A percentile compares a stretch with the other conserved stretches of the same genome.
These are phyloP conservation scores for Lathamus discolor DNA, from an alignment of 2,113 vertebrate genomes.

Conservation along the genomic window DNA sequence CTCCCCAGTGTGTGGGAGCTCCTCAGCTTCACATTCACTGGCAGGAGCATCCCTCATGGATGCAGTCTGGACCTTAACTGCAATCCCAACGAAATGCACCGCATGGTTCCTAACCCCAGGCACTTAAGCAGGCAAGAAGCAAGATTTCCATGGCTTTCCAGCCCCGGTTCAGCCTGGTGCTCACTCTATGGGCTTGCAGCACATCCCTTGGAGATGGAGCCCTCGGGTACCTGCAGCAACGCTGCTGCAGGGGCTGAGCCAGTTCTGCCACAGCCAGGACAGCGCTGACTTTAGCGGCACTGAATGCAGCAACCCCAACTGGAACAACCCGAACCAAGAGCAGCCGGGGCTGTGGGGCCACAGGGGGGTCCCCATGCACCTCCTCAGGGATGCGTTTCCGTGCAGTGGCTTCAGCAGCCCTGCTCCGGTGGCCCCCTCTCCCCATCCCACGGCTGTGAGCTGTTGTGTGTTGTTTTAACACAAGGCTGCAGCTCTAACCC, in stretches of 20 bases:
- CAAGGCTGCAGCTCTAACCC: constrained; percentile 58
- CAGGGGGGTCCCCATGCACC: not conserved
- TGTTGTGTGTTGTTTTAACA: constrained; percentile 48
- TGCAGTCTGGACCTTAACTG: not conserved
- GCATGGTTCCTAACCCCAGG: not conserved
- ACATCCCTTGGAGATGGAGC: not conserved
- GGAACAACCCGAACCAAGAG: not conserved
- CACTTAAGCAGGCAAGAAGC: not conserved
- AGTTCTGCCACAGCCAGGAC: not conserved
- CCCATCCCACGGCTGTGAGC: not conserved
- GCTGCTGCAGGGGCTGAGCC: fast-evolving
- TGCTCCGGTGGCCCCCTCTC: not conserved
- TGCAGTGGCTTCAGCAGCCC: not conserved
- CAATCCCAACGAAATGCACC: not conserved
- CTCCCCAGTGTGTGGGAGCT: fast-evolving
- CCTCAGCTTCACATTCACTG: not conserved
- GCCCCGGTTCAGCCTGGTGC: not conserved
- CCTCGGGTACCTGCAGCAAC: fast-evolving
- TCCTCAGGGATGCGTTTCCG: not conserved
- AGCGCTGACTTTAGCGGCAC: not conserved
- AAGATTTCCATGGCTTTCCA: not conserved
- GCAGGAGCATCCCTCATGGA: not conserved
- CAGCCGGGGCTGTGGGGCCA: not conserved
- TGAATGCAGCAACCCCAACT: not conserved
- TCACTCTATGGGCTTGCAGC: not conserved